These are phyloP conservation scores for Kryphioiulus occultus DNA, from an alignment of 2,888 invertebrate genomes.

Conservation along the genomic window DNA sequence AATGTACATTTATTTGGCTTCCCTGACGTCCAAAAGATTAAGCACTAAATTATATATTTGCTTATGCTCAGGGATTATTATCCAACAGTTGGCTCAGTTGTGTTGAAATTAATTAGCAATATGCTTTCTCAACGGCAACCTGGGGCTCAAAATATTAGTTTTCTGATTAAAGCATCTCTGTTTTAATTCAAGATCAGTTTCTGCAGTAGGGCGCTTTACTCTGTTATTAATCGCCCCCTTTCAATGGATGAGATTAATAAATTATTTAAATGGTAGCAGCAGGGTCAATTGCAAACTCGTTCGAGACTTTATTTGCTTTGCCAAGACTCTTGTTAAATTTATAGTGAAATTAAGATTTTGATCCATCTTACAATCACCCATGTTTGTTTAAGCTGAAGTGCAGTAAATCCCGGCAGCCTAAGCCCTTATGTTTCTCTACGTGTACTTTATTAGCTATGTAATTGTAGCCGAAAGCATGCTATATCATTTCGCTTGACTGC, in stretches of 20 bases:
- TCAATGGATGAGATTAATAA: slow-evolving; percentile 36
- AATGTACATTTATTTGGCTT: background rate
- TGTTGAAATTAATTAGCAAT: slow-evolving; percentile 33
- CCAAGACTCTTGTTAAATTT: slow-evolving; percentile 32
- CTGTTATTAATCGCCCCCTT: slow-evolving; percentile 8
- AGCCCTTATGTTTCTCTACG: background rate
- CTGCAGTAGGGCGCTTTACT: background rate
- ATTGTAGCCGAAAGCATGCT: background rate
- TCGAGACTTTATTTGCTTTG: background rate
- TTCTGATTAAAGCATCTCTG: background rate
- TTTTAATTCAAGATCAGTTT: background rate
- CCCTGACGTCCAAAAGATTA: background rate
- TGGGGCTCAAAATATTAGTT: slow-evolving; percentile 33
- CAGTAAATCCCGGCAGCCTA: slow-evolving; percentile 18
- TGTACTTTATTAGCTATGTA: slow-evolving; percentile 19
- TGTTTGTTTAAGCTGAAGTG: slow-evolving; percentile 31
- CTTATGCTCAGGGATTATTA: background rate
- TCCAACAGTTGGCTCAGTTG: background rate
- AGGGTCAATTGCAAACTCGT: slow-evolving; percentile 28
- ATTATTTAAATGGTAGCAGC: background rate
- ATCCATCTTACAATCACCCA: slow-evolving; percentile 17
- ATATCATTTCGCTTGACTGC: background rate
- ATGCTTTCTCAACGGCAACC: background rate
- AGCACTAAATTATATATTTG: background rate
- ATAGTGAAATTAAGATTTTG: slow-evolving; percentile 32